Evolutionary conservation across 2,888 invertebrate genomes (phyloP), one percentile per base, ranked within the genome.

Genomic region (Spialia ferax): DNA sequence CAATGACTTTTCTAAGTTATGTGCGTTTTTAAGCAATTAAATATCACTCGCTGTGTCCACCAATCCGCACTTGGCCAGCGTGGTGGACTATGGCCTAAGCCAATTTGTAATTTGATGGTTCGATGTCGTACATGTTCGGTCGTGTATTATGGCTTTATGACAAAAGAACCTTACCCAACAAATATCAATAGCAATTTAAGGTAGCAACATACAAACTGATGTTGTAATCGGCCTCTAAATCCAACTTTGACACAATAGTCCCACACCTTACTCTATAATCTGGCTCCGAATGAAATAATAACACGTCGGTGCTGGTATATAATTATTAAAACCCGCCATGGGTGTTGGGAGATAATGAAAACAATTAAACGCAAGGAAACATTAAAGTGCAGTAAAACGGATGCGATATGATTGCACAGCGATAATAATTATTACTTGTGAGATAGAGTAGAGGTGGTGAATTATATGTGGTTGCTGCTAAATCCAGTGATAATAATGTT

Each of bases 181-280:
- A 15, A 18, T 10, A 18, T 18, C 20, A 10, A 45, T 1, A 45
- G 6, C 7, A 45, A 45, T 18, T 45, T 45, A 8, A 8, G 20
- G 45, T 45, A 45, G 20, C 20, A 48, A 20, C 45, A 0, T 15
- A 48, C 45, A n/a, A n/a, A 20, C 20, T 48, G 18, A 48, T 48
- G 45, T 20, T 48, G 20, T 20, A 48, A 48, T 48, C 23, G 23
- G n/a, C 52, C 52, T 52, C 23, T 23, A 23, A 52, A 52, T 11
- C 11, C 7, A 13, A 52, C 29, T 20, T 54, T 54, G 54, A 54
- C 54, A 54, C 15, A 54, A 54, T 29, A 26, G 10, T 54, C 26
- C 54, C 54, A 54, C 54, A 54, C 54, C 54, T 54, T 54, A 23
- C 26, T 54, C 54, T 29, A 54, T 15, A 54, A 54, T 26, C 29